Percentiles rank a stretch among this genome's conserved stretches.
Evolutionary conservation across 92 coral and sea anemone genomes (phyloP).

Genomic region (Diadumene lineata): DNA sequence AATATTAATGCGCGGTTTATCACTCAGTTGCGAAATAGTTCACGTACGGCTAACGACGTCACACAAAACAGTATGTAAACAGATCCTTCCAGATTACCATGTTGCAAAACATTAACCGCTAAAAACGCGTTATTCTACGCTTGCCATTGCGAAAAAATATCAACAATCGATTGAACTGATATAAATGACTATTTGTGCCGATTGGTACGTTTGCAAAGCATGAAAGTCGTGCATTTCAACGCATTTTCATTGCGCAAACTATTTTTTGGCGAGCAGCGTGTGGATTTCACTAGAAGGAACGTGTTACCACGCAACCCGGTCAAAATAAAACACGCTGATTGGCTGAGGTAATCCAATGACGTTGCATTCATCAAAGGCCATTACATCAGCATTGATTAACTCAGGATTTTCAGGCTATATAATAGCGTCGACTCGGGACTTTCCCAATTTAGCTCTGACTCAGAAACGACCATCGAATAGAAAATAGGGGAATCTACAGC

Average conservation of each 20-base stretch:
- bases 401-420: constrained; percentile 26
- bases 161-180: not conserved
- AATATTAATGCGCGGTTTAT: not conserved
- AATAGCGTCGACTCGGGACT: constrained; percentile 47
- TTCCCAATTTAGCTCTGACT: constrained; percentile 62
- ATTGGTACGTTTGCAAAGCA: not conserved
- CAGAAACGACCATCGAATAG: constrained; percentile 29
- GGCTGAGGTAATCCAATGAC: constrained; percentile 20
- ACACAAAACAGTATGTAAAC: constrained; percentile 21
- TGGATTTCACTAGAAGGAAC: not conserved
- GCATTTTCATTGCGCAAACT: not conserved
- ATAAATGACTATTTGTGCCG: not conserved
- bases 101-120: not conserved
- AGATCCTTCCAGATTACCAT: constrained; percentile 13
- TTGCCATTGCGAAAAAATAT: not conserved
- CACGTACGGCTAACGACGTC: constrained; percentile 23
- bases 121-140: not conserved
- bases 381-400: constrained; percentile 3
- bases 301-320: not conserved
- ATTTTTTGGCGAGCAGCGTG: not conserved
- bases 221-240: too few species aligned
- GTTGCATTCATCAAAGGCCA: constrained; percentile 8
- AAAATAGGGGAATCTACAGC: not conserved
- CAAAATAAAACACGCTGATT: constrained; percentile 30
- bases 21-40: not conserved